Conservation (phyloP, 30 jellyfish, hydroid and myxozoan species). For the Calvadosia cruxmelitensis region DNA sequence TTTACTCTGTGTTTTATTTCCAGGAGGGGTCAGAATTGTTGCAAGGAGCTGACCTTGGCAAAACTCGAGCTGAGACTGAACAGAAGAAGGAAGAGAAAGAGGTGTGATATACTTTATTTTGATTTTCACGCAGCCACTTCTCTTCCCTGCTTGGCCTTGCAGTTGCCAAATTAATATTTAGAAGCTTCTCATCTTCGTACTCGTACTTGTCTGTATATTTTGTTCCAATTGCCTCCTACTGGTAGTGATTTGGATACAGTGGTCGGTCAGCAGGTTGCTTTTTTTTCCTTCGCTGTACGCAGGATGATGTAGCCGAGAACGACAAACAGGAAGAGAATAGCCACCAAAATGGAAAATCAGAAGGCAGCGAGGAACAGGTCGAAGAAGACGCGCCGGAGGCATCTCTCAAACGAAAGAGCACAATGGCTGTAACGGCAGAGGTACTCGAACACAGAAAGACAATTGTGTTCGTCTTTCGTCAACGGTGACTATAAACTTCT, state of each 20-base stretch:
- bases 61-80: constrained; percentile 27
- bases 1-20: neutral
- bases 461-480: neutral
- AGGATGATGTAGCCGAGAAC: constrained; percentile 35
- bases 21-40: constrained; percentile 56
- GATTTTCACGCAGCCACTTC: too few relatives aligned
- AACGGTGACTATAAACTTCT: neutral
- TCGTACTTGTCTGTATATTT: neutral
- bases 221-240: neutral
- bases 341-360: constrained; percentile 19
- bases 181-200: neutral
- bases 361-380: neutral
- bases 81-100: constrained; percentile 13
- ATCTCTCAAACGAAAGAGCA: constrained; percentile 45
- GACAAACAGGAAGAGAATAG: constrained; percentile 32
- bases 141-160: too few relatives aligned
- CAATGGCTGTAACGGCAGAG: constrained; percentile 62
- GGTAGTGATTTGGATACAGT: neutral
- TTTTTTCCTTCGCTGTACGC: too few relatives aligned
- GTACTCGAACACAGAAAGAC: constrained; percentile 4
- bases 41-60: constrained; percentile 54
- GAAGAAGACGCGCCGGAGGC: too few relatives aligned
- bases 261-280: too few relatives aligned
- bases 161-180: too few relatives aligned
- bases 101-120: too few relatives aligned